Evolutionary conservation across 2,797 vertebrate species (phyloP), one percentile per base, ranked within the genome.

Genomic region (Pampus argenteus): DNA sequence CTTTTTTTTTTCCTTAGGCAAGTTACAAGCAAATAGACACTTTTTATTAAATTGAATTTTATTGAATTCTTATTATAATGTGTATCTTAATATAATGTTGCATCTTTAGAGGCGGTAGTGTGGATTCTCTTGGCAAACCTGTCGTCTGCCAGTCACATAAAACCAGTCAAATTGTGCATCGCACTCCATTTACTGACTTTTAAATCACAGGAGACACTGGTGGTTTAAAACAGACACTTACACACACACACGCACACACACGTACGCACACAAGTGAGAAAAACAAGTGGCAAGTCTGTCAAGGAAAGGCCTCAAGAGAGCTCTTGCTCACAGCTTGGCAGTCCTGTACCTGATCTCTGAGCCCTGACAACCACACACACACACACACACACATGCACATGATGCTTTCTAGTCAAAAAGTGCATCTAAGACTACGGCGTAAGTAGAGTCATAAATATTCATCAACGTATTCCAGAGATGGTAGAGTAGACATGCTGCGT

Each of bases 391-490:
- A 51, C 55, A 50, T 7, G 31, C 28, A 61, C 14, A 42, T 0
- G 1, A 58, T 71, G 69, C 84, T 88, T 88, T 93, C 86, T 42
- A 88, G 86, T 85, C 42, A 44, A 44, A 75, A 79, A 76, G 71
- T 76, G 59, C 38, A 70, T 88, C 42, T 65, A 23, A 61, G 72
- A 67, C 36, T 52, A 42, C 28, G 34, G 65, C 25, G 47, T 71
- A 55, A 79, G 63, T 58, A 31, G 23, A 58, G 49, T 60, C 60
- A 85, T 91, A 79, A 91, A 93, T 93, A 92, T 93, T 92, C 76
- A 89, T 89, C 71, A 31, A 0, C 47, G 52, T 85, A 75, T 88
- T 88, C 66, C 52, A 83, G 48, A 29, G 63, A 52, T 42, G 57
- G 51, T 50, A 15, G 56, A 36, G 38, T 28, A 63, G 47, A 48